A percentile compares a stretch with the other conserved stretches of the same genome.
Conservation (phyloP, 2,797 vertebrate genomes). For the Leuciscus waleckii region DNA sequence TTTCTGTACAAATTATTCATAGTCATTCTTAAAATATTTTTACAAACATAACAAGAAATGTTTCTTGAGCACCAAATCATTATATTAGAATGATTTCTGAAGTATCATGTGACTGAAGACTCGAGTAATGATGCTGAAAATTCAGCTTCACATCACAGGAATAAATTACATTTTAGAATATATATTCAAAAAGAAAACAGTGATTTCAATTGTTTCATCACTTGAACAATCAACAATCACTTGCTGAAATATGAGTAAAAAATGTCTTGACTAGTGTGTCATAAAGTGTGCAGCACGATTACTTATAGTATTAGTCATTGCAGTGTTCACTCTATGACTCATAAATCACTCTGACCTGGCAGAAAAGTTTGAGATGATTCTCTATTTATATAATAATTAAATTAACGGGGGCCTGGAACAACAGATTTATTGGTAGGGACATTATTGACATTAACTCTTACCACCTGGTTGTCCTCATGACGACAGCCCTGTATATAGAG, state of each 20-base stretch:
- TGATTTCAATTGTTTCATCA: not conserved
- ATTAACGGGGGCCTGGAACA: not conserved
- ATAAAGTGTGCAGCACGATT: not conserved
- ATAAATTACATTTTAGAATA: no score
- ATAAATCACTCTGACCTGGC: not conserved
- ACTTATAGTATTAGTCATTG: conserved; percentile 14
- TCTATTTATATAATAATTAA: not conserved
- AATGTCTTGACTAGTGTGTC: not conserved
- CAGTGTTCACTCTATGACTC: conserved; percentile 22
- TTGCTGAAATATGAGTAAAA: conserved; percentile 2
- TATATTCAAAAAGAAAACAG: no score
- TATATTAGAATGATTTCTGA: not conserved
- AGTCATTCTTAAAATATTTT: not conserved
- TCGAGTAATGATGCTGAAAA: not conserved
- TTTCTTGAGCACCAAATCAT: not conserved
- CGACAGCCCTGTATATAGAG: conserved; percentile 8
- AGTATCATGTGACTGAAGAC: not conserved
- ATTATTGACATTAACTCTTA: not conserved
- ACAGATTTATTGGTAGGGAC: not conserved
- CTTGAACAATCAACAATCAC: not conserved
- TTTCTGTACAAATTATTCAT: not conserved
- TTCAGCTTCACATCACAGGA: not conserved
- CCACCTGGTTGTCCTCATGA: not conserved
- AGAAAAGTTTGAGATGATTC: conserved; percentile 13
- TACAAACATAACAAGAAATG: not conserved